Percentiles rank a stretch among this genome's conserved stretches.
phyloP scores from a whole-genome alignment of 2,797 vertebrate species.

The Triplophysa bombifrons region DNA sequence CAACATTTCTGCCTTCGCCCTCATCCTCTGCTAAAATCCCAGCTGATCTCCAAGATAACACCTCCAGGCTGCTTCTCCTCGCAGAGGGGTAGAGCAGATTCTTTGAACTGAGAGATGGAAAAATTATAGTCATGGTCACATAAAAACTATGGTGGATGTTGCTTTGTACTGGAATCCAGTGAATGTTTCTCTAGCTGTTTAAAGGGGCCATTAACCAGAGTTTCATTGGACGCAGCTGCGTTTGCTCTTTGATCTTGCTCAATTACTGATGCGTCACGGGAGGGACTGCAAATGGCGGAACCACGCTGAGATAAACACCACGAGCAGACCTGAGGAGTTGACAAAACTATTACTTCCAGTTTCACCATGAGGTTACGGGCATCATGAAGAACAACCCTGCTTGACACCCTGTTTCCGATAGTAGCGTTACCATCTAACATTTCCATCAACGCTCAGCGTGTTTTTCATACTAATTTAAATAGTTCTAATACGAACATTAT shows the following conservation, averaged over 20 bases:
- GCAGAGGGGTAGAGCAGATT: background rate
- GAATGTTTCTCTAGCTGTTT: constrained; percentile 39
- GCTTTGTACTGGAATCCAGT: background rate
- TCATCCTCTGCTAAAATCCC: background rate
- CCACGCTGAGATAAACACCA: constrained; percentile 30
- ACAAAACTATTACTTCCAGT: constrained; percentile 38
- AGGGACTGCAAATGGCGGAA: constrained; percentile 27
- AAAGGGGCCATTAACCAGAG: constrained; percentile 44
- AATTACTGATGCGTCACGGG: constrained; percentile 45
- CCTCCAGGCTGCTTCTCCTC: constrained; percentile 15
- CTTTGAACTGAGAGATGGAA: constrained; percentile 10
- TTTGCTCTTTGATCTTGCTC: constrained; percentile 50
- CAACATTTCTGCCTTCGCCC: constrained; percentile 12
- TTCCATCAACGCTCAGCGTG: no score
- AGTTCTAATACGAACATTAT: no score
- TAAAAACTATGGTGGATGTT: constrained; percentile 30
- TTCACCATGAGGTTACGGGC: background rate
- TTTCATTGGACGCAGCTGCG: constrained; percentile 44
- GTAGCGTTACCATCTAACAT: background rate
- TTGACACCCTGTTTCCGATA: background rate
- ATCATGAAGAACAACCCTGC: background rate
- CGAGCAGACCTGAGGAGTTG: constrained; percentile 30
- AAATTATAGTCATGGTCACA: constrained; percentile 34
- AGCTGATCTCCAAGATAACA: constrained; percentile 2
- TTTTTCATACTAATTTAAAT: no score